Evolutionary conservation across 1,140 invertebrate species (phyloP).

Genomic region (Pinna nobilis): DNA sequence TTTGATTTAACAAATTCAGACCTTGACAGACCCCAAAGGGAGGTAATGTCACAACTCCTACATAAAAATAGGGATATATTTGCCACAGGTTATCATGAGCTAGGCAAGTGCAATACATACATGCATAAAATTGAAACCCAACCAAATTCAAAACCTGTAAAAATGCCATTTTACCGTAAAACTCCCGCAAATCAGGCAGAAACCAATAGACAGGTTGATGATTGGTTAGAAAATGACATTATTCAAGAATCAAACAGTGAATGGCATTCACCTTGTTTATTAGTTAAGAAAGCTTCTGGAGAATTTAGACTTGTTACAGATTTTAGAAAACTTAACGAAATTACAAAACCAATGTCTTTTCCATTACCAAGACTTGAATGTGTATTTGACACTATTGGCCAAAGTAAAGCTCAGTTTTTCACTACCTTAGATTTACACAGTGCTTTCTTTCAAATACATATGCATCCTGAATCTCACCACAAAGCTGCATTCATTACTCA

Average conservation of each 20-base stretch:
- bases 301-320: conserved; percentile 39
- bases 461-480: conserved; percentile 26
- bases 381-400: conserved; percentile 37
- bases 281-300: conserved; percentile 28
- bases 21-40: not conserved
- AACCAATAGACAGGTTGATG: conserved; percentile 17
- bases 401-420: conserved; percentile 28
- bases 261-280: conserved; percentile 32
- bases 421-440: conserved; percentile 35
- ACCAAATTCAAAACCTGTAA: no score
- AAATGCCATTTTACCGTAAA: conserved; percentile 16
- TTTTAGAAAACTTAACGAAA: conserved; percentile 42
- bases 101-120: not conserved
- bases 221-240: conserved; percentile 20
- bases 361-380: conserved; percentile 32
- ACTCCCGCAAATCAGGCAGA: conserved; percentile 13
- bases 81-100: not conserved
- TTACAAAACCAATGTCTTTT: conserved; percentile 35
- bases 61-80: conserved; percentile 14
- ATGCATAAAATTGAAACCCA: not conserved
- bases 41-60: not conserved
- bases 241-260: conserved; percentile 18
- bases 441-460: conserved; percentile 44
- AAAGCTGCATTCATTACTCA: conserved; percentile 49
- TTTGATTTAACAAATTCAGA: not conserved